Evolutionary conservation across 2,888 invertebrate species (phyloP), one percentile per base, ranked within the genome.

Genomic region (Malthinus seriepunctatus): DNA sequence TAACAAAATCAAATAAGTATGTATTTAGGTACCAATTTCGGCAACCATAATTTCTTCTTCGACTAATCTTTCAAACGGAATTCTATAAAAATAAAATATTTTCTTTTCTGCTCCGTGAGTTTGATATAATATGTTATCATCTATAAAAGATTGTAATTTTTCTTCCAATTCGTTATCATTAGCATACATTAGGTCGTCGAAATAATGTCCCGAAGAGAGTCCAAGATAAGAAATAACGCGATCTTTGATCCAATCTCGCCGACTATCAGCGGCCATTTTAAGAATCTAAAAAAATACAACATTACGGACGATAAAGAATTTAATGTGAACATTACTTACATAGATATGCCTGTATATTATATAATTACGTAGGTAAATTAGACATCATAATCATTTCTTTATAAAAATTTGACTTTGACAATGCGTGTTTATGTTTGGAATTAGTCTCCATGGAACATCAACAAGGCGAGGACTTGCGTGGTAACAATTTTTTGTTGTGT

Each of bases 41-140:
- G 85, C 81, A 35, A 87, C 83, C 2, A 87, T 83, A 59, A 90
- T 85, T 76, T 91, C 90, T 71, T 88, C 88, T 70, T 91, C 90
- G 11, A 88, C 83, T 7, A 89, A 78, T 72, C 88, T 88, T 68
- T 88, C 89, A 49, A 86, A 86, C 66, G 87, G 86, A 1, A 88
- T 88, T 72, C 88, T 88, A 69, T 88, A 84, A 10, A 90, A 81
- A 68, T 84, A 87, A 66, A 91, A 81, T 12, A 87, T 79, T 68
- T 84, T 83, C 60, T 82, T 86, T 11, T 85, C 81, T 37, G 86
- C 69, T 58, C 74, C 76, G 51, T 79, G 75, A 2, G 79, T 77
- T 31, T 77, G 78, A 23, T 23, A 23, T 56, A 78, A 73, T 15
- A 83, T 80, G 60, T 84, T 81, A 8, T 80, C 80, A 57, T 84